Conservation (phyloP, 2,113 vertebrate genomes). For the Lasiurus cinereus region DNA sequence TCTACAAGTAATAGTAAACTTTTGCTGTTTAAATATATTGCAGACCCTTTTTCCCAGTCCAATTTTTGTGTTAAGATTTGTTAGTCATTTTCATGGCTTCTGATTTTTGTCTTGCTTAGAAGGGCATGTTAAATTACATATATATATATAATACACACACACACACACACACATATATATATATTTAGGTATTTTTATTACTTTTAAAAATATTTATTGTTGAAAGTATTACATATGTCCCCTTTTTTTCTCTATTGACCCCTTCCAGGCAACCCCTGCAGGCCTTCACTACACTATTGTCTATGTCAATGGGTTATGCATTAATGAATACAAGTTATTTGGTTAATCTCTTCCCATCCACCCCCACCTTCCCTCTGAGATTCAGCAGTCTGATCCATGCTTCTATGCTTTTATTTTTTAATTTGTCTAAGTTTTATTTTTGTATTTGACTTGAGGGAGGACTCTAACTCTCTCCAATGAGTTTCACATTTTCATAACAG, state of each 20-base stretch:
- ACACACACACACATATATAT: too few species aligned
- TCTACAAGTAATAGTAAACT: not conserved
- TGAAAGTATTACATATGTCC: too few species aligned
- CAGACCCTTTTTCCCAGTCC: not conserved
- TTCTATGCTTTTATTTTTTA: not conserved
- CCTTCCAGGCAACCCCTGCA: too few species aligned
- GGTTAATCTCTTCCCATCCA: too few species aligned
- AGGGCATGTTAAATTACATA: not conserved
- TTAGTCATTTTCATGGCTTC: slow-evolving; percentile 15
- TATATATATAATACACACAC: not conserved
- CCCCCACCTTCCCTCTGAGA: too few species aligned
- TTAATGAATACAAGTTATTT: too few species aligned
- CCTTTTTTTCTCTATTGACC: too few species aligned
- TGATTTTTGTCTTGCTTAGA: slow-evolving; percentile 37
- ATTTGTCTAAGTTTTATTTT: slow-evolving; percentile 11
- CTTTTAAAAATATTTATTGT: too few species aligned
- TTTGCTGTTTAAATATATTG: not conserved
- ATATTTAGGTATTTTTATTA: too few species aligned
- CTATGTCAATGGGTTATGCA: too few species aligned
- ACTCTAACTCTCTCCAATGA: not conserved
- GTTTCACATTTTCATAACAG: not conserved
- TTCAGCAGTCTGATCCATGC: too few species aligned
- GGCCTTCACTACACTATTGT: too few species aligned
- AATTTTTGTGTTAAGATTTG: slow-evolving; percentile 7
- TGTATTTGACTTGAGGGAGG: slow-evolving; percentile 38